These are phyloP conservation scores for Tokudaia tokunoshimensis DNA, from an alignment of 2,797 vertebrate genomes.

Conservation along the genomic window DNA sequence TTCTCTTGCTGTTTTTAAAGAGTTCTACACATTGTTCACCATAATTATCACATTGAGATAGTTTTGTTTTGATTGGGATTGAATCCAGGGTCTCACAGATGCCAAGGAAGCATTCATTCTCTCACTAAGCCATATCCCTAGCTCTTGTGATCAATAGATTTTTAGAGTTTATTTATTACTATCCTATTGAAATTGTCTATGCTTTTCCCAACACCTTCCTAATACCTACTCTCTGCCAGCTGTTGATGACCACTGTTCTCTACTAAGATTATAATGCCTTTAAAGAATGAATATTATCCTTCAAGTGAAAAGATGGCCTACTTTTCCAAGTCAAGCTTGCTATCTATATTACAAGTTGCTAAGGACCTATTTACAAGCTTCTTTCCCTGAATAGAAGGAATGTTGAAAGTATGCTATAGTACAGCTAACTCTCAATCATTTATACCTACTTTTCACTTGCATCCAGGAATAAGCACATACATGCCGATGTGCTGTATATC, in stretches of 20 bases:
- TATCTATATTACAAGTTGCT: background rate
- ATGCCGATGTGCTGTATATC: background rate
- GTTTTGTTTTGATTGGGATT: background rate
- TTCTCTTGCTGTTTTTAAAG: background rate
- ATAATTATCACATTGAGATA: background rate
- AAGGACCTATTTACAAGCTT: constrained; percentile 32
- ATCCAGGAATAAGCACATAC: background rate
- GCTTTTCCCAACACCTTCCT: background rate
- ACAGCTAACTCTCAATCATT: background rate
- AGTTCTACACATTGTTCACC: background rate
- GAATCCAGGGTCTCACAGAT: background rate
- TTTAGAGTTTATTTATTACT: background rate
- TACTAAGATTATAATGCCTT: background rate
- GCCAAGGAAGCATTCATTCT: background rate
- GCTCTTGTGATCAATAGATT: background rate
- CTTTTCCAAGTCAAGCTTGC: background rate
- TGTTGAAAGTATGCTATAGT: background rate
- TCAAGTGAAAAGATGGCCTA: background rate
- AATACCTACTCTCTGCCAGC: background rate
- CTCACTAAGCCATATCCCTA: background rate
- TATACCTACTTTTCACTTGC: background rate
- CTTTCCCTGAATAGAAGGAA: background rate
- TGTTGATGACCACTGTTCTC: background rate
- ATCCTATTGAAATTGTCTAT: background rate
- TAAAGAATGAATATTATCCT: background rate